Percentiles rank a stretch among this genome's conserved stretches.
Conservation (phyloP, 2,797 vertebrate species). For the Danionella dracula region DNA sequence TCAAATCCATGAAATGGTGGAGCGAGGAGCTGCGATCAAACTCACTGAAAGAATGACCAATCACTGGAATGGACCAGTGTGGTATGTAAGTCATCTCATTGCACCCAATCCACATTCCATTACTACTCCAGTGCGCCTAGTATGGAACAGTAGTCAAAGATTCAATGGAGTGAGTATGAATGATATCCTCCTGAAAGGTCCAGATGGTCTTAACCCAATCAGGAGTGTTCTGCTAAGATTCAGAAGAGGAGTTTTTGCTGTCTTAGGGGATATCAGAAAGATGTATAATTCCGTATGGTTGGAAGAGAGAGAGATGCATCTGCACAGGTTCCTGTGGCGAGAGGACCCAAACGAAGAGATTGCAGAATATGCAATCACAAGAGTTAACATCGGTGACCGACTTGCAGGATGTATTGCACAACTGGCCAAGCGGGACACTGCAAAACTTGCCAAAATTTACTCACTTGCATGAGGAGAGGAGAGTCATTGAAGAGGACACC, state of each 20-base stretch:
- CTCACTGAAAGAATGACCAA: no score
- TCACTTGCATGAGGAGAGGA: no score
- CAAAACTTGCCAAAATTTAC: no score
- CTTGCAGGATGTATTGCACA: slow-evolving; percentile 1
- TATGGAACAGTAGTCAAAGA: slow-evolving; percentile 32
- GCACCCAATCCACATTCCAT: not conserved
- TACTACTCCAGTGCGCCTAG: not conserved
- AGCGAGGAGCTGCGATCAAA: not conserved
- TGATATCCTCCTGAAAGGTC: slow-evolving; percentile 12
- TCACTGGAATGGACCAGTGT: no score
- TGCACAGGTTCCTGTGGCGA: no score
- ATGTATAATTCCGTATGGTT: slow-evolving; percentile 29
- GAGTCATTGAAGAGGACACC: not conserved
- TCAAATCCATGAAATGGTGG: not conserved
- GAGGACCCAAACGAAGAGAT: no score
- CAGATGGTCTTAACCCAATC: not conserved
- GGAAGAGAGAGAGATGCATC: no score
- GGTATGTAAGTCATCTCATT: no score
- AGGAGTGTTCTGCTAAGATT: no score
- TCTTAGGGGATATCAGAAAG: slow-evolving; percentile 32
- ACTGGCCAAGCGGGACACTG: not conserved
- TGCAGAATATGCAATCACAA: no score
- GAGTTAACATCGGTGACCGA: no score
- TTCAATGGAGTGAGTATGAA: slow-evolving; percentile 21
- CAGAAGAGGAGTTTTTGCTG: not conserved